phyloP scores from a whole-genome alignment of 2,888 invertebrate species.

The Hydraecia micacea region DNA sequence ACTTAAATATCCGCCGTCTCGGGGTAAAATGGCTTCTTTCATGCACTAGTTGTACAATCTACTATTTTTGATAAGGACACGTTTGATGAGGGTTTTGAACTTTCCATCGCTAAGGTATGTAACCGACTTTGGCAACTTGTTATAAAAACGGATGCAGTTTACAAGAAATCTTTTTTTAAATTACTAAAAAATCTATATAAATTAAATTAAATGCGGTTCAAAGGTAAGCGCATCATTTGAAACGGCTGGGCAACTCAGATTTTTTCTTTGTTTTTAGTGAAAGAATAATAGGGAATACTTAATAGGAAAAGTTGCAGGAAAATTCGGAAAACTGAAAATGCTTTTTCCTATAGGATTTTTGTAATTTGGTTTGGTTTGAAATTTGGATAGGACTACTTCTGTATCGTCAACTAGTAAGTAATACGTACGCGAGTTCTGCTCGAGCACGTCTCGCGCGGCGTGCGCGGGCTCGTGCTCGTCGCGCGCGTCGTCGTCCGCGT shows the following conservation, averaged over 20 bases:
- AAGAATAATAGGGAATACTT: too few species aligned
- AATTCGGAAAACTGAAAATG: neutral
- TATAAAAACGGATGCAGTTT: too few species aligned
- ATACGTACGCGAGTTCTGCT: slow-evolving; percentile 55
- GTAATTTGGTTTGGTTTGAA: too few species aligned
- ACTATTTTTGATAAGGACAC: too few species aligned
- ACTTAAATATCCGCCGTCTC: too few species aligned
- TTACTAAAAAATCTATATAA: neutral
- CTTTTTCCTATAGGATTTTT: neutral
- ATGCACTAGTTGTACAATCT: too few species aligned
- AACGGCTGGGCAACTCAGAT: neutral
- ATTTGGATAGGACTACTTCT: neutral
- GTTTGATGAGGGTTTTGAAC: too few species aligned
- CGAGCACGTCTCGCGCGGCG: slow-evolving; percentile 41
- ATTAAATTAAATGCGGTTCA: neutral
- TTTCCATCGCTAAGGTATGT: too few species aligned
- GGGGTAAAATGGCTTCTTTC: too few species aligned
- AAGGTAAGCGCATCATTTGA: neutral
- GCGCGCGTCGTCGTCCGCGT: slow-evolving; percentile 38
- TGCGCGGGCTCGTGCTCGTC: slow-evolving; percentile 44
- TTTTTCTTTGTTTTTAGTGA: neutral
- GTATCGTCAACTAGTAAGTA: neutral
- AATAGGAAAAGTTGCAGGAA: neutral
- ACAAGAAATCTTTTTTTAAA: too few species aligned
- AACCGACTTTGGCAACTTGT: too few species aligned